phyloP scores from a whole-genome alignment of 2,797 vertebrate genomes.

The Megaceryle alcyon region DNA sequence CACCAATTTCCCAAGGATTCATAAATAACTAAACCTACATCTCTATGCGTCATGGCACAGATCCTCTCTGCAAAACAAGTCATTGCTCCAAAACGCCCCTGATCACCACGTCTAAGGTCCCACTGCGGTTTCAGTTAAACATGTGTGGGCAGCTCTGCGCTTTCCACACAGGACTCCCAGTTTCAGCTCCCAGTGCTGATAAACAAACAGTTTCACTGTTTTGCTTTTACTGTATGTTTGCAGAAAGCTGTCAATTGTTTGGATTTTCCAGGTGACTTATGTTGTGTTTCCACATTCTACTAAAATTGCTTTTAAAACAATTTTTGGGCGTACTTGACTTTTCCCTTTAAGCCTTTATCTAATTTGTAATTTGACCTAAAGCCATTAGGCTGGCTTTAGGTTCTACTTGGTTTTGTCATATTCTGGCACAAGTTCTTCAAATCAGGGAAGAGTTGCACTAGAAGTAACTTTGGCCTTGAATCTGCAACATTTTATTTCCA shows the following conservation, averaged over 20 bases:
- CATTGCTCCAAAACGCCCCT: not conserved
- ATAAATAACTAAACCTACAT: not conserved
- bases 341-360: not conserved
- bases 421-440: not conserved
- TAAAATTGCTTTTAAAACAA: not conserved
- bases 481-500: not conserved
- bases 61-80: not conserved
- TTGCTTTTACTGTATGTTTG: not conserved
- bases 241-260: not conserved
- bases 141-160: fast-evolving
- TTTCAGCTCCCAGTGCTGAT: not conserved
- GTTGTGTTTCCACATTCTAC: not conserved
- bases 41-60: not conserved
- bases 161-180: not conserved
- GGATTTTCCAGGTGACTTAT: not conserved
- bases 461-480: not conserved
- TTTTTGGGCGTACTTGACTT: not conserved
- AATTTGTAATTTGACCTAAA: not conserved
- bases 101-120: not conserved
- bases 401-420: not conserved
- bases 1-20: not conserved
- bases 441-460: not conserved
- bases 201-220: not conserved
- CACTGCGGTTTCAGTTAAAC: not conserved
- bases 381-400: not conserved